These are phyloP conservation scores for Brachystomella parvula DNA, from an alignment of 1,140 invertebrate genomes.

Conservation along the genomic window DNA sequence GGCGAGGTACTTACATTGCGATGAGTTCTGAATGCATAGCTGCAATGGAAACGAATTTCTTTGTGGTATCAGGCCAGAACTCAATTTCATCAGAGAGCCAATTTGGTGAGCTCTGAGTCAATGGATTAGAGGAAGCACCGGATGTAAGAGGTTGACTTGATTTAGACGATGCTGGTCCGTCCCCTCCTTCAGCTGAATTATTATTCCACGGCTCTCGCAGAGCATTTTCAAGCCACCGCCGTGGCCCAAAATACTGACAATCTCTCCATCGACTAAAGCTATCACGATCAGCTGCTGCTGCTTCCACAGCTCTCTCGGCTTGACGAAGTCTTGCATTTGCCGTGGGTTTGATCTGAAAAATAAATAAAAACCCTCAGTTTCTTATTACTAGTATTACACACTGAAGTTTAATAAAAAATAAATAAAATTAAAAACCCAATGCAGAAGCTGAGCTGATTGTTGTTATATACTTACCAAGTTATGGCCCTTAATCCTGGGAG, in stretches of 20 bases:
- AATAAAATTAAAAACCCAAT: too few species aligned
- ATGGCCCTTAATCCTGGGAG: too few species aligned
- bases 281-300: slow-evolving; percentile 48
- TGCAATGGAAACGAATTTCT: slow-evolving; percentile 58
- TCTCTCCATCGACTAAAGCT: slow-evolving; percentile 85
- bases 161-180: slow-evolving; percentile 22
- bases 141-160: slow-evolving; percentile 17
- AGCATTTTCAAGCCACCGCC: slow-evolving; percentile 78
- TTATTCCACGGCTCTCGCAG: slow-evolving; percentile 56
- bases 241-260: slow-evolving; percentile 77
- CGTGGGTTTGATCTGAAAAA: too few species aligned
- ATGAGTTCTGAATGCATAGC: slow-evolving; percentile 89
- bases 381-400: too few species aligned
- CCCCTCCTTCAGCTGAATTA: slow-evolving; percentile 36
- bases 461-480: too few species aligned
- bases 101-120: slow-evolving; percentile 34
- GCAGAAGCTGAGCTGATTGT: too few species aligned
- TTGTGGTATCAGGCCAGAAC: slow-evolving; percentile 70
- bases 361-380: too few species aligned
- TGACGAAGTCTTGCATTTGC: slow-evolving; percentile 52
- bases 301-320: slow-evolving; percentile 41
- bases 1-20: too few species aligned
- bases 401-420: too few species aligned
- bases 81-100: slow-evolving; percentile 76
- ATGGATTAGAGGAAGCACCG: slow-evolving; percentile 12